Base-by-base conservation (phyloP, 2,888 invertebrate species). In the Gordius sp. region DNA sequence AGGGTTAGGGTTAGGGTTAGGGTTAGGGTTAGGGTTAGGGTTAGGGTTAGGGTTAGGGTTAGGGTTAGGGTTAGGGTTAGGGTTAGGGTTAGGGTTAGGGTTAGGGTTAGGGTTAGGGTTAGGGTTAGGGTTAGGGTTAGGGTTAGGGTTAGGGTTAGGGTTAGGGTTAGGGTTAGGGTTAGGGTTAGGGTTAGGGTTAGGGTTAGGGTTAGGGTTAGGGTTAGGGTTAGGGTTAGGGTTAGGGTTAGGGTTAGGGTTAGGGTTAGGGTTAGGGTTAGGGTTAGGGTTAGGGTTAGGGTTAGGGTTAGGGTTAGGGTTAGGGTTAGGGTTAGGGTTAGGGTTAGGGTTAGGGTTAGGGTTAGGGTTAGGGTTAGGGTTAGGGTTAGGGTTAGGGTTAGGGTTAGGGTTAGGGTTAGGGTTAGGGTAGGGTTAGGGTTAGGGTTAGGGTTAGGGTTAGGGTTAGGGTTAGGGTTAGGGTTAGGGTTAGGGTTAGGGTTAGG, bases 21-120 rank as follows among this genome's bases (percentile, higher is more conserved):
- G n/a, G 39, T n/a, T 39, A 13, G 39, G 39, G 39, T 13, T n/a
- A 13, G 13, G 39, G 39, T 39, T n/a, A n/a, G 13, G 13, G 39
- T 13, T 13, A 39, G 39, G n/a, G 26, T 26, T 26, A 26, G 56
- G 28, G 8, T 56, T 57, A 56, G 25, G 57, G 25, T 57, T 57
- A 56, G 57, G 56, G 26, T 57, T 57, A 56, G 57, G 57, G 56
- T 57, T 57, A 56, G 57, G 57, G 24, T 57, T 57, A 56, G 25
- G 56, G 26, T 57, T 57, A 20, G 57, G 57, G n/a, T 56, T 56
- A 16, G 53, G 57, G 20, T 56, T 55, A 41, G 54, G 57, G 20
- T 56, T 56, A n/a, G n/a, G 47, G 8, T 57, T 57, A 41, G 56
- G 56, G 24, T 56, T 56, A 41, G 56, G 56, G 41, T 56, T 54